Evolutionary conservation across 2,888 invertebrate genomes (phyloP).

Genomic region (Drosophila algonquin): DNA sequence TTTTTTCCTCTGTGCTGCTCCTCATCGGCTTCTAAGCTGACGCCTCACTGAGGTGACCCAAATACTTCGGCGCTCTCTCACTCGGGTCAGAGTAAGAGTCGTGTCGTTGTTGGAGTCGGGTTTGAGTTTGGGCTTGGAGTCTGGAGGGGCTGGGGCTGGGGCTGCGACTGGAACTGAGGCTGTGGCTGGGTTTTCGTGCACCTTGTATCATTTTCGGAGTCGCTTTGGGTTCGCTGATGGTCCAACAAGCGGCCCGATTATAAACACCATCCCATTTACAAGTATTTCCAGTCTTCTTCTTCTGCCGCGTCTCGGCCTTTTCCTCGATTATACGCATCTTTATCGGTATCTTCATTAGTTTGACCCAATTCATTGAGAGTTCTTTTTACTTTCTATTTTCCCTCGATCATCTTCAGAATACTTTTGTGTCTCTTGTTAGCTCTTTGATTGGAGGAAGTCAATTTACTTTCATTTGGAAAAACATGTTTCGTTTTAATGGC

Average conservation of each 20-base stretch:
- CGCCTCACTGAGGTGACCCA: slow-evolving; percentile 61
- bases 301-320: neutral
- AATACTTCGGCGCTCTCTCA: slow-evolving; percentile 66
- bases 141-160: neutral
- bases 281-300: slow-evolving; percentile 40
- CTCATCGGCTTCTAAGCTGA: slow-evolving; percentile 41
- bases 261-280: slow-evolving; percentile 52
- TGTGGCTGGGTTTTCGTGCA: neutral
- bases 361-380: slow-evolving; percentile 68
- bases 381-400: slow-evolving; percentile 76
- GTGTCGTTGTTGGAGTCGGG: slow-evolving; percentile 2
- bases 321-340: slow-evolving; percentile 59
- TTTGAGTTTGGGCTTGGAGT: slow-evolving; percentile 26
- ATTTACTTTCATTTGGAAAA: slow-evolving; percentile 67
- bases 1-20: neutral
- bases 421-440: slow-evolving; percentile 43
- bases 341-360: slow-evolving; percentile 70
- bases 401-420: slow-evolving; percentile 60
- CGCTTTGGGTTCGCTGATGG: slow-evolving; percentile 26
- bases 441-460: slow-evolving; percentile 43
- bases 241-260: slow-evolving; percentile 58
- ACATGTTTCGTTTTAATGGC: slow-evolving; percentile 26
- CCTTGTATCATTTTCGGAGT: neutral
- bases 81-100: slow-evolving; percentile 37
- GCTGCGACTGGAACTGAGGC: neutral